phyloP scores from a whole-genome alignment of 2,113 vertebrate genomes.

The Corynorhinus townsendii region DNA sequence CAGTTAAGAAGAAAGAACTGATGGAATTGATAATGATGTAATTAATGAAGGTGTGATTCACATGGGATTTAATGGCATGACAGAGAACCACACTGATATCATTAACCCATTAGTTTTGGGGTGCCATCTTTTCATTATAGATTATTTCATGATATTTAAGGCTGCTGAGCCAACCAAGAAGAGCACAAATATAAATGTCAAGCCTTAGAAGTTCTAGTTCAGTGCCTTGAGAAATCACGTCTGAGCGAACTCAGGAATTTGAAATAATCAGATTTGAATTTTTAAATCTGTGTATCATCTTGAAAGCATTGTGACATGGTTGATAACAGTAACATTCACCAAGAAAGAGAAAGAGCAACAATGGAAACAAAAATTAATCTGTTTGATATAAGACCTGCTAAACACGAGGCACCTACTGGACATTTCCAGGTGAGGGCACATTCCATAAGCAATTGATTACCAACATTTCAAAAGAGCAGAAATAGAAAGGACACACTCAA shows the following conservation, averaged over 20 bases:
- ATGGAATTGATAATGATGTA: not conserved
- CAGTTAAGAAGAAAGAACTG: conserved; percentile 13
- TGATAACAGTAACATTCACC: not conserved
- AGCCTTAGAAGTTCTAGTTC: not conserved
- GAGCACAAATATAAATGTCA: not conserved
- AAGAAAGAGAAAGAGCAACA: not conserved
- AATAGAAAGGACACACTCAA: not conserved
- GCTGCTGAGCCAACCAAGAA: not conserved
- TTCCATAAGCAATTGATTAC: not conserved
- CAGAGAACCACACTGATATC: not conserved
- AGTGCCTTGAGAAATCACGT: not conserved
- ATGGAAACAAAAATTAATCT: not conserved
- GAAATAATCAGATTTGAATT: not conserved
- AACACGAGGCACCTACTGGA: not conserved
- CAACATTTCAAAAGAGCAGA: conserved; percentile 1
- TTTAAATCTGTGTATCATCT: not conserved
- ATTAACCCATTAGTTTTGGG: not conserved
- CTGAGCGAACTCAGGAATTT: not conserved
- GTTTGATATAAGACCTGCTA: not conserved
- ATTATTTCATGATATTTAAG: not conserved
- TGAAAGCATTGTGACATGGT: not conserved
- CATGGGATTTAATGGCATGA: not conserved
- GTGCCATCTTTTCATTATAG: not conserved
- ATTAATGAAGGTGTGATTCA: not conserved
- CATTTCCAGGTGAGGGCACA: not conserved